A percentile compares a stretch with the other conserved stretches of the same genome.
phyloP scores from a whole-genome alignment of 2,113 vertebrate genomes.

The Tragulus kanchil region DNA sequence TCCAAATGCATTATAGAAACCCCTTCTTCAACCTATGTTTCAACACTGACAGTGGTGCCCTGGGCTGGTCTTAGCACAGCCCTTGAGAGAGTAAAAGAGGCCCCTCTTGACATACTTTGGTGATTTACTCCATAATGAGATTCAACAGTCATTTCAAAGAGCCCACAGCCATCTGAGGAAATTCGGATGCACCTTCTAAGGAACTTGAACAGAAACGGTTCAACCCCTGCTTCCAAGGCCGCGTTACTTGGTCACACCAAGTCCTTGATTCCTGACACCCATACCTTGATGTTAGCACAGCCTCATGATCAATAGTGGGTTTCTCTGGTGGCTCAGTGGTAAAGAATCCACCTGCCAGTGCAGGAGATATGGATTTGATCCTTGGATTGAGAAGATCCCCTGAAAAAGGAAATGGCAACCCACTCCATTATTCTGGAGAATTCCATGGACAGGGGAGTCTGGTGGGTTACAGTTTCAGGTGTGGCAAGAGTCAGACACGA shows the following conservation, averaged over 20 bases:
- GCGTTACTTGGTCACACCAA: not conserved
- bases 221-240: not conserved
- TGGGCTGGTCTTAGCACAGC: not conserved
- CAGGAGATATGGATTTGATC: fast-evolving
- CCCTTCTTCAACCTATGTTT: not conserved
- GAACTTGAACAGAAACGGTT: not conserved
- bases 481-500: not conserved
- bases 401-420: not conserved
- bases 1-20: constrained; percentile 46
- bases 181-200: not conserved
- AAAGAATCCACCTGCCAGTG: not conserved
- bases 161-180: not conserved
- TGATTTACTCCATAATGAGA: constrained; percentile 12
- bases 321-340: not conserved
- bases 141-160: constrained; percentile 12
- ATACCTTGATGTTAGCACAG: not conserved
- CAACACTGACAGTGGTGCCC: not conserved
- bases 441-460: not conserved
- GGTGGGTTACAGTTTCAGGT: not conserved
- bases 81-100: not conserved
- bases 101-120: not conserved
- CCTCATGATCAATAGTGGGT: not conserved
- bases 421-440: not conserved
- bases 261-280: not conserved
- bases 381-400: not conserved